Percentiles rank a stretch among this genome's conserved stretches.
Evolutionary conservation across 2,797 vertebrate species (phyloP).

Genomic region (Liasis olivaceus): DNA sequence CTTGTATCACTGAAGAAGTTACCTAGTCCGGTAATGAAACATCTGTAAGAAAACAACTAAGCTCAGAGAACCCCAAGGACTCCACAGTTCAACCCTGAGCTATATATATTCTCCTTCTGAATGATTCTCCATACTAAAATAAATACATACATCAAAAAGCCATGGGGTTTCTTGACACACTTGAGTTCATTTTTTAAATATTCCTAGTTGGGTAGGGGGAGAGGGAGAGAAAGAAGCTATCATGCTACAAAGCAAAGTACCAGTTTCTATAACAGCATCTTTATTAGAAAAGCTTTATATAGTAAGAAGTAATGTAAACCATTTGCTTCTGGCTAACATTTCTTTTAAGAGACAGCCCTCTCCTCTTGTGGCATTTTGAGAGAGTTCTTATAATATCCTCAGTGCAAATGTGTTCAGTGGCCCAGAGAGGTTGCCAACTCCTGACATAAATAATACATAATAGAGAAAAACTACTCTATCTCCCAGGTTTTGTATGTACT

Average conservation of each 20-base stretch:
- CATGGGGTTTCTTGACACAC: background rate
- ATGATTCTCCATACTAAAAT: background rate
- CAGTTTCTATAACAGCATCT: background rate
- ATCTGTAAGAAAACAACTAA: too few species aligned
- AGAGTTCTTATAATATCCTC: background rate
- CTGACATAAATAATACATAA: background rate
- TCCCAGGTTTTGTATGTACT: background rate
- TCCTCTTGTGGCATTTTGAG: background rate
- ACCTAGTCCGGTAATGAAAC: too few species aligned
- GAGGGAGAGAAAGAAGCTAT: background rate
- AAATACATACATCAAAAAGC: background rate
- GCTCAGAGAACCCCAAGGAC: too few species aligned
- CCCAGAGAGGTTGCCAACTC: background rate
- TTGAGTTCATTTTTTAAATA: background rate
- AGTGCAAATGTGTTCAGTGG: background rate
- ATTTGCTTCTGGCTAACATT: background rate
- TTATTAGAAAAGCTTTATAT: background rate
- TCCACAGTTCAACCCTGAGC: too few species aligned
- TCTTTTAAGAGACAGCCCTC: background rate
- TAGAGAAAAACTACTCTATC: background rate
- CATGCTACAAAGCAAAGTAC: background rate
- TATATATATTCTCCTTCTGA: background rate
- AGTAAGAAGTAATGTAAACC: background rate
- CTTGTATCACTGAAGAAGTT: too few species aligned
- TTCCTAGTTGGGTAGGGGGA: background rate